These are phyloP conservation scores for rabbit (Oryctolagus cuniculus) DNA, from an alignment of 2,113 vertebrate species.

Conservation along the genomic window DNA sequence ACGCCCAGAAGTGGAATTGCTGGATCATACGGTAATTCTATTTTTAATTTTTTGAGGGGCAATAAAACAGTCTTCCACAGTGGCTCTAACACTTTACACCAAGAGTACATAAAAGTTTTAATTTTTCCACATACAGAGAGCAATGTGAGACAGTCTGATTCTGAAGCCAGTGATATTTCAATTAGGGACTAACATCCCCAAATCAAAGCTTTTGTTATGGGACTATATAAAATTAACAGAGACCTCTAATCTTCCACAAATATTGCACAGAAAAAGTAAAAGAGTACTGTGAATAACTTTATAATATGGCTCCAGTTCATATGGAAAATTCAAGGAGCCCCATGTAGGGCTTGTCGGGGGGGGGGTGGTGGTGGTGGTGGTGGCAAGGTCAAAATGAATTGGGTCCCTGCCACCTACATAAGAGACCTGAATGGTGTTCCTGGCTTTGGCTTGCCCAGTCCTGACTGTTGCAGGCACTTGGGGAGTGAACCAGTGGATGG, in stretches of 20 bases:
- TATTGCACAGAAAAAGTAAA: background rate
- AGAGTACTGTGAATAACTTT: background rate
- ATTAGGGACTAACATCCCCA: background rate
- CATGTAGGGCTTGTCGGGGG: too few relatives aligned
- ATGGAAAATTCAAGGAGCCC: background rate
- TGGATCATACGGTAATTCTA: background rate
- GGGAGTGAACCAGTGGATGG: too few relatives aligned
- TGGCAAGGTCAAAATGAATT: too few relatives aligned
- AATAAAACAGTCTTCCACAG: background rate
- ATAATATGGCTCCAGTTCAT: background rate
- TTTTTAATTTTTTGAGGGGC: background rate
- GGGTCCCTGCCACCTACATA: too few relatives aligned
- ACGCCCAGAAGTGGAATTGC: background rate
- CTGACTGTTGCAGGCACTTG: too few relatives aligned
- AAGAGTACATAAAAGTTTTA: background rate
- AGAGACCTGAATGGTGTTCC: too few relatives aligned
- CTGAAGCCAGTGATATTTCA: background rate
- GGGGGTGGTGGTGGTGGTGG: too few relatives aligned
- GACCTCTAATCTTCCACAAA: background rate
- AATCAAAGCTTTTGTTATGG: background rate
- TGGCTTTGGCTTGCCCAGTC: too few relatives aligned
- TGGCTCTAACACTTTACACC: background rate
- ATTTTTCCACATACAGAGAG: background rate
- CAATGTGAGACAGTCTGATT: constrained; percentile 17
- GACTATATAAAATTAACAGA: background rate